A percentile compares a stretch with the other conserved stretches of the same genome.
These are phyloP conservation scores for Drosophila obscura DNA, from an alignment of 1,140 invertebrate species.

Conservation along the genomic window DNA sequence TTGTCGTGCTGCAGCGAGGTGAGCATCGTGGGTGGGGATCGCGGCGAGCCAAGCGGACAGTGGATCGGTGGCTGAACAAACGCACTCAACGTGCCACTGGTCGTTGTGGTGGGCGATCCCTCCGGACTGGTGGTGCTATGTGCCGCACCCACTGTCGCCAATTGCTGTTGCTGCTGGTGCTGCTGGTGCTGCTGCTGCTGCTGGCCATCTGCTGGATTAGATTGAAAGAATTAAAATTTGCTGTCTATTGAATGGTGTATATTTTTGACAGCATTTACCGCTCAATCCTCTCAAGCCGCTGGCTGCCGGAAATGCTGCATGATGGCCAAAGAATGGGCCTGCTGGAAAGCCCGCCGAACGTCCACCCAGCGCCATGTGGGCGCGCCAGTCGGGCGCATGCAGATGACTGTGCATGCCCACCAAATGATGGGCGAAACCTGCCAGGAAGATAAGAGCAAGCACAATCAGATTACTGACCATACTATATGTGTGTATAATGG, in stretches of 20 bases:
- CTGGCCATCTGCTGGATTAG: constrained; percentile 13
- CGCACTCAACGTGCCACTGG: constrained; percentile 56
- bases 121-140: constrained; percentile 88
- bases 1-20: constrained; percentile 67
- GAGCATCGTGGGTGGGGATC: constrained; percentile 43
- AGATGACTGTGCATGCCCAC: constrained; percentile 85
- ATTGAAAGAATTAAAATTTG: neutral
- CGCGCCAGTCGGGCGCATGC: constrained; percentile 86
- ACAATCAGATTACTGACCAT: neutral
- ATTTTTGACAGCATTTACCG: constrained; percentile 36
- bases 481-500: too few species aligned
- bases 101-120: constrained; percentile 82
- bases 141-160: constrained; percentile 84
- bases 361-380: constrained; percentile 84
- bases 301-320: constrained; percentile 85
- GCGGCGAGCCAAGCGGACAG: constrained; percentile 45
- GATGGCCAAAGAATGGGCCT: constrained; percentile 85
- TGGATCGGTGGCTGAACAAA: constrained; percentile 53
- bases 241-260: neutral
- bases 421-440: constrained; percentile 88
- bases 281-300: constrained; percentile 72
- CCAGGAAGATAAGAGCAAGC: constrained; percentile 42
- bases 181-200: constrained; percentile 73
- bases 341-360: constrained; percentile 66
- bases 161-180: constrained; percentile 62